A percentile compares a stretch with the other conserved stretches of the same genome.
Evolutionary conservation across 2,113 vertebrate species (phyloP).

Genomic region (Deroptyus accipitrinus): DNA sequence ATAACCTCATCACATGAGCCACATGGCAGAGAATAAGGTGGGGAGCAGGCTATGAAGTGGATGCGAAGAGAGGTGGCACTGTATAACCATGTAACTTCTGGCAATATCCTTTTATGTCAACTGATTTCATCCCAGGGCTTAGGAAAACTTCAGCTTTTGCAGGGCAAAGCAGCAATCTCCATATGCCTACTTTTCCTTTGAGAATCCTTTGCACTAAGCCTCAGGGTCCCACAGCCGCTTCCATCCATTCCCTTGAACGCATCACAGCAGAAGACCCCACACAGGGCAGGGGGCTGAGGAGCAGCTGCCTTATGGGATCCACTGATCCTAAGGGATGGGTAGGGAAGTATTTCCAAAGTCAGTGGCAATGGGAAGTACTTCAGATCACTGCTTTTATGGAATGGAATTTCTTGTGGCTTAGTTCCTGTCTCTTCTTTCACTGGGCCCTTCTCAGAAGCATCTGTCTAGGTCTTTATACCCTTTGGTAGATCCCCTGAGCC

Average conservation of each 20-base stretch:
- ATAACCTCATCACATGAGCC: neutral
- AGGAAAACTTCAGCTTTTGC: neutral
- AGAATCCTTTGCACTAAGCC: neutral
- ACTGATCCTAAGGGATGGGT: neutral
- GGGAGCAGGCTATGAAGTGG: neutral
- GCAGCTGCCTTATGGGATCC: neutral
- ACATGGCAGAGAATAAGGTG: rapidly evolving
- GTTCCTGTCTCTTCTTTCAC: neutral
- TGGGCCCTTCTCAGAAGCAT: neutral
- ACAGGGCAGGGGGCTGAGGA: neutral
- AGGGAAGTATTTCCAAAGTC: neutral
- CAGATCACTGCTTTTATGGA: neutral
- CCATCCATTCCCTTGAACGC: neutral
- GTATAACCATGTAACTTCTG: neutral
- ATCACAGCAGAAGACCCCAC: neutral
- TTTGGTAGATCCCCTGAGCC: neutral
- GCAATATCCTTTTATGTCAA: neutral
- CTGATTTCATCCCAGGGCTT: neutral
- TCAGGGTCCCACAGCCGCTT: neutral
- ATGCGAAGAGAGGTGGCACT: neutral
- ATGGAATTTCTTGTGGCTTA: neutral
- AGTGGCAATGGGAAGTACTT: neutral
- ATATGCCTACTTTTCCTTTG: neutral
- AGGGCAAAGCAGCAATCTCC: neutral
- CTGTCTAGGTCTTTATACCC: neutral